Conservation (phyloP, 2,113 vertebrate species). For the Clarias gariepinus region DNA sequence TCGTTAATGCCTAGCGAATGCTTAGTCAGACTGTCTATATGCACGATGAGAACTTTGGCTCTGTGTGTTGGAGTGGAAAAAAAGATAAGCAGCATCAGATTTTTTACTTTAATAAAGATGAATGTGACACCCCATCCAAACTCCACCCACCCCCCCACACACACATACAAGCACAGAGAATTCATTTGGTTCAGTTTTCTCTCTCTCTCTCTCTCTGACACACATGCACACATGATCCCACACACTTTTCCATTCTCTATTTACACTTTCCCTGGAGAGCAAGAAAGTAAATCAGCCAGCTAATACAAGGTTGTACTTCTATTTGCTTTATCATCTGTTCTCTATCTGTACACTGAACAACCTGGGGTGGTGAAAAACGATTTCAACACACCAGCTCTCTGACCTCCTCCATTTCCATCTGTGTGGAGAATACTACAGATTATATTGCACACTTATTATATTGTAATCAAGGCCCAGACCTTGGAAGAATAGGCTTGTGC, state of each 20-base stretch:
- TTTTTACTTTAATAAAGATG: constrained; percentile 21
- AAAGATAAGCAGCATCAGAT: constrained; percentile 34
- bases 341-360: constrained; percentile 51
- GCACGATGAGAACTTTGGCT: constrained; percentile 29
- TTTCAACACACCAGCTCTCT: constrained; percentile 51
- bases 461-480: constrained; percentile 45
- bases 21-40: constrained; percentile 45
- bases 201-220: constrained; percentile 14
- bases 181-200: not conserved
- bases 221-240: constrained; percentile 10
- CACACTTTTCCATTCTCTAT: constrained; percentile 16
- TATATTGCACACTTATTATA: constrained; percentile 28
- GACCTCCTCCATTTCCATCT: constrained; percentile 41
- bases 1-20: not conserved
- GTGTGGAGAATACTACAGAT: constrained; percentile 46
- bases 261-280: constrained; percentile 42
- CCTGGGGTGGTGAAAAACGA: constrained; percentile 40
- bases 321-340: constrained; percentile 45
- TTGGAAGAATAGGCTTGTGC: constrained; percentile 36
- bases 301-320: constrained; percentile 28
- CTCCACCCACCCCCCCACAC: constrained; percentile 8
- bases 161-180: not conserved
- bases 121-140: not conserved
- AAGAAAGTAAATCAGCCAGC: constrained; percentile 29
- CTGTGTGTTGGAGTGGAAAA: constrained; percentile 31